These are phyloP conservation scores for Scelioninae gen. 1 DNA, from an alignment of 2,888 invertebrate species.

Conservation along the genomic window DNA sequence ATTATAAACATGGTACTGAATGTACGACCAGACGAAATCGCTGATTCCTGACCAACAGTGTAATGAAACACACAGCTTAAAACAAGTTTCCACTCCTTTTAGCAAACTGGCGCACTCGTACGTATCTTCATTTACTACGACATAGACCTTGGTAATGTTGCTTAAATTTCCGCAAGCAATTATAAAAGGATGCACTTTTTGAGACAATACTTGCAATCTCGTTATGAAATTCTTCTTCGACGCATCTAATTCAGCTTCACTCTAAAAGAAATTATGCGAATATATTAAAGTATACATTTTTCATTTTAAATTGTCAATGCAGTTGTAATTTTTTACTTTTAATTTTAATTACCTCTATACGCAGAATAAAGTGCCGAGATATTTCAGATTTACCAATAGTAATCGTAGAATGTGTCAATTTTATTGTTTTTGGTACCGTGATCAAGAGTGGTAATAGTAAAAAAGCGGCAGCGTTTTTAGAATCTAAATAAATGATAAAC, in stretches of 20 bases:
- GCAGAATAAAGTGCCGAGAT: constrained; percentile 27
- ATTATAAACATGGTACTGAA: constrained; percentile 40
- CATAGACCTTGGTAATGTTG: constrained; percentile 31
- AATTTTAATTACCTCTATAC: constrained; percentile 17
- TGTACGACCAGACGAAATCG: constrained; percentile 29
- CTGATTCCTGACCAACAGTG: constrained; percentile 36
- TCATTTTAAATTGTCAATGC: not conserved
- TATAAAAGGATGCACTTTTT: constrained; percentile 31
- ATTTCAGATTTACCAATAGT: constrained; percentile 25
- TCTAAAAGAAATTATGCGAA: constrained; percentile 27
- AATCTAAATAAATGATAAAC: too few relatives aligned
- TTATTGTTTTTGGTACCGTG: constrained; percentile 23
- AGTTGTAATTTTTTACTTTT: not conserved
- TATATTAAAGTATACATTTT: constrained; percentile 12
- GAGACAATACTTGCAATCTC: constrained; percentile 12
- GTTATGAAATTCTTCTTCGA: constrained; percentile 22
- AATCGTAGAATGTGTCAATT: not conserved
- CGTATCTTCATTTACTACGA: constrained; percentile 28
- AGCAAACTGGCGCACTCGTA: constrained; percentile 32
- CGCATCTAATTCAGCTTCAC: constrained; percentile 35
- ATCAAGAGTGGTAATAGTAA: constrained; percentile 27
- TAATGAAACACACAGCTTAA: constrained; percentile 31
- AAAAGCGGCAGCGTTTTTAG: constrained; percentile 20
- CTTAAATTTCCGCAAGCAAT: constrained; percentile 44
- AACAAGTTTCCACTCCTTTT: constrained; percentile 47